These are phyloP conservation scores for Barnardius zonarius DNA, from an alignment of 2,113 vertebrate genomes.

Conservation along the genomic window DNA sequence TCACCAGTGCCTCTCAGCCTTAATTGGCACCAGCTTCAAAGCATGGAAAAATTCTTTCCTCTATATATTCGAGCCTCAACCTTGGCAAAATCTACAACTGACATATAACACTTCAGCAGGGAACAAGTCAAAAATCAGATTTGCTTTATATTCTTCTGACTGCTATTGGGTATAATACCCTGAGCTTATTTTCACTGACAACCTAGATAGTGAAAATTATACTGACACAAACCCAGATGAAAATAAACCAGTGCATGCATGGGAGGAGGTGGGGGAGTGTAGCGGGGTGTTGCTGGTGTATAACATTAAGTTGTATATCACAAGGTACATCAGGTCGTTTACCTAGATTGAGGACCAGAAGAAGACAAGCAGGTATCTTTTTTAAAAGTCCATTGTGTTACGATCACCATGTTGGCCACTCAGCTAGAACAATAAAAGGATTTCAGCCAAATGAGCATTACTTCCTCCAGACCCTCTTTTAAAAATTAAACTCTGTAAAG, in stretches of 20 bases:
- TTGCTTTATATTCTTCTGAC: not conserved
- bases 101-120: not conserved
- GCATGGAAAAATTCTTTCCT: not conserved
- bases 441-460: conserved; percentile 41
- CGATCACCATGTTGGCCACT: not conserved
- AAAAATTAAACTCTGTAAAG: conserved; percentile 46
- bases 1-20: not conserved
- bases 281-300: not conserved
- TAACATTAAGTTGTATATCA: not conserved
- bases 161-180: not conserved
- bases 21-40: not conserved
- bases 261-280: fast-evolving
- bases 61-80: not conserved
- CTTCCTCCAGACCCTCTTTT: conserved; percentile 32
- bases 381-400: not conserved
- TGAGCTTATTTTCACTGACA: not conserved
- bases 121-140: not conserved
- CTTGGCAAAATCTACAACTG: not conserved
- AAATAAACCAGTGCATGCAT: not conserved
- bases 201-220: not conserved
- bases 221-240: not conserved
- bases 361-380: not conserved
- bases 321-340: not conserved
- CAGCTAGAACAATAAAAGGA: conserved; percentile 41
- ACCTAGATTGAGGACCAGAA: not conserved